Conservation (phyloP, 2,113 vertebrate genomes). For the Labeo catla region DNA sequence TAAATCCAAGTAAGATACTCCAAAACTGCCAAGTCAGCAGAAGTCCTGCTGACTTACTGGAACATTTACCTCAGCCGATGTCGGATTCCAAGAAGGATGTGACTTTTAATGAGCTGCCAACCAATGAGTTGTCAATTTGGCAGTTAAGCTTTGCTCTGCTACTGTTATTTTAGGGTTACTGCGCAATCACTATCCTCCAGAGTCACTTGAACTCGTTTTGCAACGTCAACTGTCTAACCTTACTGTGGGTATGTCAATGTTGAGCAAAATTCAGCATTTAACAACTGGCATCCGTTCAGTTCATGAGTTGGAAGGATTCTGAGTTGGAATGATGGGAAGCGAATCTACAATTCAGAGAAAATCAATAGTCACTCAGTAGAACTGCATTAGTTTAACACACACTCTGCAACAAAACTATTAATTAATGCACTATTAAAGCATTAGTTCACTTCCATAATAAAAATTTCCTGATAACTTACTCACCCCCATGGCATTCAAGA, state of each 20-base stretch:
- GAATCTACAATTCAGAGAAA: background rate
- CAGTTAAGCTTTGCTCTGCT: slow-evolving; percentile 28
- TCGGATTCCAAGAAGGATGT: slow-evolving; percentile 48
- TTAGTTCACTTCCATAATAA: too few species aligned
- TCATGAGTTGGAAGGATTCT: background rate
- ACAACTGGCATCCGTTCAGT: background rate
- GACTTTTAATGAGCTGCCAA: slow-evolving; percentile 57
- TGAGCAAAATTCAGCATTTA: slow-evolving; percentile 16
- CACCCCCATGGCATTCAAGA: too few species aligned
- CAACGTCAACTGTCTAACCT: background rate
- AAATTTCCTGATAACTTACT: too few species aligned
- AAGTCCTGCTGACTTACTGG: slow-evolving; percentile 50
- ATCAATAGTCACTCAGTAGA: background rate
- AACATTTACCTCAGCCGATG: slow-evolving; percentile 49
- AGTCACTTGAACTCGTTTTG: background rate
- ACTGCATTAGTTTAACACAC: background rate
- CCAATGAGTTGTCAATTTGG: slow-evolving; percentile 36
- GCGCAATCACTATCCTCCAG: background rate
- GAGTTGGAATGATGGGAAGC: background rate
- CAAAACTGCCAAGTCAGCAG: slow-evolving; percentile 49
- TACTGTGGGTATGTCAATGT: background rate
- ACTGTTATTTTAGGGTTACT: slow-evolving; percentile 40
- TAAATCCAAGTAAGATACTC: slow-evolving; percentile 23
- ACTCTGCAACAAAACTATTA: background rate
- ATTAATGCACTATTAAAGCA: background rate